phyloP scores from a whole-genome alignment of 2,888 invertebrate species.

The Lasioglossum zephyrum region DNA sequence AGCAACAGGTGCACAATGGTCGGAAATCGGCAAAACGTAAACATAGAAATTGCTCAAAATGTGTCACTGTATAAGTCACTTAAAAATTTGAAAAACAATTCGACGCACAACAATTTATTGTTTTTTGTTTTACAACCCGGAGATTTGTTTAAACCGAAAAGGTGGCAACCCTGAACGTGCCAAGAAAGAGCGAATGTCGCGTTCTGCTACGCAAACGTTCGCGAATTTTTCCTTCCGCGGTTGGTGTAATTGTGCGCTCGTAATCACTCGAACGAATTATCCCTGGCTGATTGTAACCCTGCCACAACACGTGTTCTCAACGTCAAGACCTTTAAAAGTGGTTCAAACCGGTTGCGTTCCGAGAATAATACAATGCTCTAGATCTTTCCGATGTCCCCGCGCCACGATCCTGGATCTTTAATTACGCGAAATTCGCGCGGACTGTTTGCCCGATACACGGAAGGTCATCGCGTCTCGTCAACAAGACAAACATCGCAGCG shows the following conservation, averaged over 20 bases:
- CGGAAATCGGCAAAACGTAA: too few relatives aligned
- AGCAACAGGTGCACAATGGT: too few relatives aligned
- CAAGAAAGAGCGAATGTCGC: not conserved
- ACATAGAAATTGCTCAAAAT: too few relatives aligned
- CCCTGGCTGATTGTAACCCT: not conserved
- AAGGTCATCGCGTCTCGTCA: not conserved
- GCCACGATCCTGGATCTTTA: slow-evolving; percentile 50
- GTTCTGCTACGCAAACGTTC: not conserved
- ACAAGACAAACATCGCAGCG: too few relatives aligned
- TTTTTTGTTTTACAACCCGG: too few relatives aligned
- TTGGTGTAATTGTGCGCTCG: not conserved
- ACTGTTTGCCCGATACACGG: slow-evolving; percentile 4
- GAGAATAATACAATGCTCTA: slow-evolving; percentile 50
- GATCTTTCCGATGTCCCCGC: slow-evolving; percentile 27
- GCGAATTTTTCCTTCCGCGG: not conserved
- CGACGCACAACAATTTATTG: too few relatives aligned
- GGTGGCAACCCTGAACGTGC: too few relatives aligned
- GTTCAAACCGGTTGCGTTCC: slow-evolving; percentile 65
- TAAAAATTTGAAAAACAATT: too few relatives aligned
- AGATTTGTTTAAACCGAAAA: too few relatives aligned
- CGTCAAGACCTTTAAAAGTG: slow-evolving; percentile 52
- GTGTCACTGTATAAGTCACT: too few relatives aligned
- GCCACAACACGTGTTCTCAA: slow-evolving; percentile 15
- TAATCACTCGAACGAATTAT: slow-evolving; percentile 5
- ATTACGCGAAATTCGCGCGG: slow-evolving; percentile 37